Percentiles rank a stretch among this genome's conserved stretches.
These are phyloP conservation scores for Campylorhamphus procurvoides DNA, from an alignment of 2,113 vertebrate genomes.

Conservation along the genomic window DNA sequence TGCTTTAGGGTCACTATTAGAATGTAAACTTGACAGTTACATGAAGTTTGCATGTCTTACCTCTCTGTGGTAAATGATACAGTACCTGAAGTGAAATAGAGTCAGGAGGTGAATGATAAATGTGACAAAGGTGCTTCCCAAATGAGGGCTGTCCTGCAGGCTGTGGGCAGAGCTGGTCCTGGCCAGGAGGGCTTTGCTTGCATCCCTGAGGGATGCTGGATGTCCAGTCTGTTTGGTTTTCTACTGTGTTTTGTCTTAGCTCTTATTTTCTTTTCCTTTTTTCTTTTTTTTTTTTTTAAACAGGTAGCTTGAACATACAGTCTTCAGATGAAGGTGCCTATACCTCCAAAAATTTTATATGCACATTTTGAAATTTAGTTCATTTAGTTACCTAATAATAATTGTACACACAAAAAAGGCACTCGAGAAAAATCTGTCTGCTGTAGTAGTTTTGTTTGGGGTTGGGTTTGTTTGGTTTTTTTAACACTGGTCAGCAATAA, in stretches of 20 bases:
- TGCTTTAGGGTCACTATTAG: not conserved
- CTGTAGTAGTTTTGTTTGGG: not conserved
- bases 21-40: not conserved
- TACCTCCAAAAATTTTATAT: slow-evolving; percentile 15
- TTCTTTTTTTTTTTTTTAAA: not conserved
- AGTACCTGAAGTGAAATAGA: not conserved
- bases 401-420: not conserved
- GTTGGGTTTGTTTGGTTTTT: not conserved
- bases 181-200: not conserved
- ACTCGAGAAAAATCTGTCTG: slow-evolving; percentile 4
- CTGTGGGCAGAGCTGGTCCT: not conserved
- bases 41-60: not conserved
- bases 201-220: not conserved
- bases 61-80: not conserved
- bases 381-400: not conserved
- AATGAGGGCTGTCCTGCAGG: not conserved
- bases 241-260: not conserved
- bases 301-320: not conserved
- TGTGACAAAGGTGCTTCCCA: not conserved
- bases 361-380: slow-evolving; percentile 14
- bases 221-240: not conserved
- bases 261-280: not conserved
- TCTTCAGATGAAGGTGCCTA: slow-evolving; percentile 30
- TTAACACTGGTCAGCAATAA: slow-evolving; percentile 66
- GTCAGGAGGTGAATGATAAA: not conserved